phyloP scores from a whole-genome alignment of 1,140 invertebrate genomes.

The Parasteatoda tepidariorum region DNA sequence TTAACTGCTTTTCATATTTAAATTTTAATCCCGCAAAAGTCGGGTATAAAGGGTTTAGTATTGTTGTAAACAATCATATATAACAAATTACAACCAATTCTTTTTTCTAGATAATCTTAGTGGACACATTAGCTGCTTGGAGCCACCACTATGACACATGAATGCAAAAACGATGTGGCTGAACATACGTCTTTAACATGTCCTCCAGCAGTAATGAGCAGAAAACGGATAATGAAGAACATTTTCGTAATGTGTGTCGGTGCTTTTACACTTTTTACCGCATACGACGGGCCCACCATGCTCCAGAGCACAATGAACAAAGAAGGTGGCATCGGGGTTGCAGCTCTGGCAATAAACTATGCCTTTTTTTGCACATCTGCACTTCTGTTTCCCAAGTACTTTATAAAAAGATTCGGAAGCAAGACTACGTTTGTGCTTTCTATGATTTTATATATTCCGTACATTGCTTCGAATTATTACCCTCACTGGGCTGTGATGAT shows the following conservation, averaged over 20 bases:
- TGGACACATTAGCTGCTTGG: too few species aligned
- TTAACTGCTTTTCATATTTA: too few species aligned
- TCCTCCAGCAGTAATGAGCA: too few species aligned
- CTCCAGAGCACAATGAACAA: constrained; percentile 59
- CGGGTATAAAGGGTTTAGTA: too few species aligned
- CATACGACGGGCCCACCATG: constrained; percentile 31
- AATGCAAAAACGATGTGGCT: too few species aligned
- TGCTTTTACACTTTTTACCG: constrained; percentile 19
- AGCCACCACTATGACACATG: too few species aligned
- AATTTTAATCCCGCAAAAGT: too few species aligned
- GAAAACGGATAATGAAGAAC: neutral
- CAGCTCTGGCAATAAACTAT: constrained; percentile 65
- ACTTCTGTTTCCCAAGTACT: constrained; percentile 47
- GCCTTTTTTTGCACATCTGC: constrained; percentile 63
- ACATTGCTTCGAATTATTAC: constrained; percentile 69
- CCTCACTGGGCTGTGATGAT: constrained; percentile 65
- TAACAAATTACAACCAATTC: too few species aligned
- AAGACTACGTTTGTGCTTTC: constrained; percentile 69
- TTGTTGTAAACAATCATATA: too few species aligned
- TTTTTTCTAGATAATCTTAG: too few species aligned
- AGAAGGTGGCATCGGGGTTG: constrained; percentile 37
- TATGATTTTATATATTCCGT: constrained; percentile 68
- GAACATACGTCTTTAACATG: too few species aligned
- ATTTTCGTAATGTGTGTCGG: neutral
- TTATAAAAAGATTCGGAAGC: constrained; percentile 66